Conservation (phyloP, 2,113 vertebrate species). For the Dipodomys spectabilis region DNA sequence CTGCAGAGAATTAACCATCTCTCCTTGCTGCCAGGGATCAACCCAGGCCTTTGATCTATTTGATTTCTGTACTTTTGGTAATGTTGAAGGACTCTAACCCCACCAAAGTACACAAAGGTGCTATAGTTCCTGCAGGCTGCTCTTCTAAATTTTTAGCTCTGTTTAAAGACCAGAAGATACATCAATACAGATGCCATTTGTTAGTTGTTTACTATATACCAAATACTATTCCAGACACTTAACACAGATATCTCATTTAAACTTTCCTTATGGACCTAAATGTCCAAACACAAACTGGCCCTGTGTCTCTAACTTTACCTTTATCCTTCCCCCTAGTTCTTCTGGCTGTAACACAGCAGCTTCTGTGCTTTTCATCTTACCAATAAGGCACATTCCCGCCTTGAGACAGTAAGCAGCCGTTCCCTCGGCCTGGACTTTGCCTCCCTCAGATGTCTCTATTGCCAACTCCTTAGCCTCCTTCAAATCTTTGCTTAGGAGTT, state of each 20-base stretch:
- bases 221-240: not conserved
- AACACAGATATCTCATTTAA: not conserved
- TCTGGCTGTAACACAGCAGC: not conserved
- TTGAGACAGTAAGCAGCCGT: not conserved
- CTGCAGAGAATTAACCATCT: constrained; percentile 77
- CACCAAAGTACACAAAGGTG: constrained; percentile 64
- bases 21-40: constrained; percentile 59
- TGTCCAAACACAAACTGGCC: not conserved
- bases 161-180: constrained; percentile 10
- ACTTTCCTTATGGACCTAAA: not conserved
- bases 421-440: not conserved
- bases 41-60: constrained; percentile 75
- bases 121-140: constrained; percentile 21
- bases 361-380: not conserved
- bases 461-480: not conserved
- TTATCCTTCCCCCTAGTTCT: not conserved
- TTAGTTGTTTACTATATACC: constrained; percentile 36
- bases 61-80: constrained; percentile 62
- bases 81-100: constrained; percentile 53
- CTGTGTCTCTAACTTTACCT: not conserved
- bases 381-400: fast-evolving
- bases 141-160: constrained; percentile 41
- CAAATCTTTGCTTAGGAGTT: not conserved
- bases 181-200: constrained; percentile 1
- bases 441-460: not conserved